Base-by-base conservation (phyloP, 2,797 vertebrate species). In the Sebastolobus alascanus region DNA sequence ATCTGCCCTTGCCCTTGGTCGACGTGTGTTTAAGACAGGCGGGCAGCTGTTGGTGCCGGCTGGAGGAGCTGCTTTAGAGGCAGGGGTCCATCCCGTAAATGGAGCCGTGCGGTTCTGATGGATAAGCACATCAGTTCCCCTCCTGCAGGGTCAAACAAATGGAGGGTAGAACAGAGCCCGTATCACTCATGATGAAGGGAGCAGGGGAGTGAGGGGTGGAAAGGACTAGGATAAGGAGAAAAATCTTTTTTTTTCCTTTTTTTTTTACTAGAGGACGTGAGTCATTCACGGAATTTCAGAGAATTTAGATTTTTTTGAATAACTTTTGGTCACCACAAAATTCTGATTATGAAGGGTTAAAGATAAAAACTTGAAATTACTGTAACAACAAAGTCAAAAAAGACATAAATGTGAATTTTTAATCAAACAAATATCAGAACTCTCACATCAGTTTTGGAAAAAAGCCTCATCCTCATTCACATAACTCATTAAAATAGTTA, bases 81-180 rank as follows among this genome's bases (percentile, higher is more conserved):
- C 90, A 85, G 94, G 93, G 93, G 93, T 93, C 91, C 90, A 84
- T 93, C 88, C 86, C 86, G 84, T 91, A 92, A 94, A 92, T 89
- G 90, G 92, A 93, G 90, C 88, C 88, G 78, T 92, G 90, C 2
- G 67, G 92, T 92, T 94, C 92, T 95, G 94, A 95, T 94, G 93
- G 94, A 94, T 95, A 92, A 92, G 91, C 89, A 88, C 91, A 93
- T 95, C 93, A 92, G 90, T 89, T 87, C 91, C 87, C 90, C 93
- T 91, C 93, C 90, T 90, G 94, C 91, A 80, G 93, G 91, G 91
- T 93, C 92, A 94, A 93, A 95, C 93, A 94, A 95, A 94, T 94
- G 93, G 92, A 93, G 89, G 85, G 81, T 77, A 86, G 83, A 82
- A 54, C 74, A 25, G 85, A 88, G 85, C 58, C 77, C 35, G 69